Evolutionary conservation across 2,797 vertebrate species (phyloP).

Genomic region (Coendou prehensilis): DNA sequence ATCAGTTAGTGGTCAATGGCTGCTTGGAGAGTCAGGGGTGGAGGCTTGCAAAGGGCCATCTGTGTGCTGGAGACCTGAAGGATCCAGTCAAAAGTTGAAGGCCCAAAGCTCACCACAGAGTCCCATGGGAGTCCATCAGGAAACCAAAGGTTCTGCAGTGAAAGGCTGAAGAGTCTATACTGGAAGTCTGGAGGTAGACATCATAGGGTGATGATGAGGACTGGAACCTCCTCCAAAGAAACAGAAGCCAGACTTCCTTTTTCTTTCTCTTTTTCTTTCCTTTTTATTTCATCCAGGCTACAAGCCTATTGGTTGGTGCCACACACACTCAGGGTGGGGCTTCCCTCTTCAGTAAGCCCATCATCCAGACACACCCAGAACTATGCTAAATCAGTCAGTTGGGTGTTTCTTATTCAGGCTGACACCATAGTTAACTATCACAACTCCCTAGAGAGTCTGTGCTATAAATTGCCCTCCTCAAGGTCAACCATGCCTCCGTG

Average conservation of each 20-base stretch:
- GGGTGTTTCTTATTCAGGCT: background rate
- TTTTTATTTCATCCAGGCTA: background rate
- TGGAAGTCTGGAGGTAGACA: background rate
- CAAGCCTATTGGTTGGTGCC: background rate
- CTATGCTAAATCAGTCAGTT: background rate
- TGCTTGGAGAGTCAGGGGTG: background rate
- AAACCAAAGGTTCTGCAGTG: too few species aligned
- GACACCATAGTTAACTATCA: background rate
- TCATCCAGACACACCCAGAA: background rate
- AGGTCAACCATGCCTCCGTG: background rate
- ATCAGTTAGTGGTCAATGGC: background rate
- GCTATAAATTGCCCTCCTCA: fast-evolving
- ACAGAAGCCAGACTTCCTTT: background rate
- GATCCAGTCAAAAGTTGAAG: background rate
- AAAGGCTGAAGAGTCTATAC: background rate
- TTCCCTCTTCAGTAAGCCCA: background rate
- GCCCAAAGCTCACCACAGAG: background rate
- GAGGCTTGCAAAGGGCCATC: background rate
- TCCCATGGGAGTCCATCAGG: background rate
- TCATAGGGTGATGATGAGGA: background rate
- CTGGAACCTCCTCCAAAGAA: background rate
- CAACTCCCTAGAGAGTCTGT: background rate
- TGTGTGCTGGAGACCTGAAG: background rate
- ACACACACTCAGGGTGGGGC: background rate
- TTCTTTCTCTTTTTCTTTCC: background rate